phyloP scores from a whole-genome alignment of 2,888 invertebrate species.

The Microctonus hyperodae region DNA sequence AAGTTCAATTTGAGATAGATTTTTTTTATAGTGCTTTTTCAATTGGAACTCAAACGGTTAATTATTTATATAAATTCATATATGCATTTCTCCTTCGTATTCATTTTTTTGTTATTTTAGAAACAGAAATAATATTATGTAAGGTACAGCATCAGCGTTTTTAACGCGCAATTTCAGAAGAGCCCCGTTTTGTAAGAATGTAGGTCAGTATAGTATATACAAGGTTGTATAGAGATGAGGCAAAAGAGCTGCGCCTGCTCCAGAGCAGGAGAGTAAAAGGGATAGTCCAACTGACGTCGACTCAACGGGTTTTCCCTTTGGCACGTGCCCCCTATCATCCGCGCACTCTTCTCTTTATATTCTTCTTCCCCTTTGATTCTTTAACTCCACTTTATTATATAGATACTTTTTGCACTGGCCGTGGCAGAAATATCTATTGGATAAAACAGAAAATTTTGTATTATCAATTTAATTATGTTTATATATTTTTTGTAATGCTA shows the following conservation, averaged over 20 bases:
- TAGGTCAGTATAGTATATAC: constrained; percentile 58
- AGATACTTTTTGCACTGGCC: too few species aligned
- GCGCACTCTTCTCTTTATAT: constrained; percentile 33
- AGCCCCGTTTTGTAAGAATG: constrained; percentile 60
- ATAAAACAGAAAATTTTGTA: not conserved
- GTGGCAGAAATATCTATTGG: too few species aligned
- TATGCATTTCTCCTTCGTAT: too few species aligned
- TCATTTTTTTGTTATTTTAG: too few species aligned
- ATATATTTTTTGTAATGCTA: too few species aligned
- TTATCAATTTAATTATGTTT: too few species aligned
- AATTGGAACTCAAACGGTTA: too few species aligned
- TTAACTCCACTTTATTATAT: constrained; percentile 14
- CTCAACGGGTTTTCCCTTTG: constrained; percentile 60
- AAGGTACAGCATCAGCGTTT: not conserved
- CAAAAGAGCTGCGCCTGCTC: constrained; percentile 48
- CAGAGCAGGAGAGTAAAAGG: constrained; percentile 26
- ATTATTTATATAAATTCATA: too few species aligned
- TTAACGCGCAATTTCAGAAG: constrained; percentile 39
- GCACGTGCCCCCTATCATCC: constrained; percentile 41
- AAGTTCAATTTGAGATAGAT: too few species aligned
- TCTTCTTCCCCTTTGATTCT: constrained; percentile 27
- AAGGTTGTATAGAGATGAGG: constrained; percentile 55
- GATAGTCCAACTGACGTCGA: constrained; percentile 50
- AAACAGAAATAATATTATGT: too few species aligned
- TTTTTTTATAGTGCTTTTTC: too few species aligned